Evolutionary conservation across 2,888 invertebrate species (phyloP), one percentile per base, ranked within the genome.

Genomic region (Andrena camellia): DNA sequence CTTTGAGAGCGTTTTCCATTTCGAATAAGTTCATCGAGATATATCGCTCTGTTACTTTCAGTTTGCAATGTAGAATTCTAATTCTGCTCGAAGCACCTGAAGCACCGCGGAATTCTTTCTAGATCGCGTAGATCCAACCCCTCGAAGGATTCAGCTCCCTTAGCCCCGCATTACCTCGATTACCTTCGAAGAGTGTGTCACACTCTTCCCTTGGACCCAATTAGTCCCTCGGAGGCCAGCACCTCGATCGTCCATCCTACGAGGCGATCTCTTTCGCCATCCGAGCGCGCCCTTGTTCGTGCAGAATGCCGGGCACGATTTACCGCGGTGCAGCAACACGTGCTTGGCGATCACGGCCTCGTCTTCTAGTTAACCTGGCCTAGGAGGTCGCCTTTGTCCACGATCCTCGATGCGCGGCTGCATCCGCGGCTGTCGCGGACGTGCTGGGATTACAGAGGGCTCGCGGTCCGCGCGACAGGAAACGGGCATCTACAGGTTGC

Each of bases 401-500:
- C 71, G 71, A 71, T 74, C 59, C 71, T 69, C 84, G 80, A 69
- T 71, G 77, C 68, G 77, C 76, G 77, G 67, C 70, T 77, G 68
- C 87, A 76, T 85, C 75, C 83, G 78, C 69, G 81, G 52, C 67
- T 29, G 68, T 50, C 54, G 48, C 50, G 81, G 13, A 88, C 88
- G 88, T 88, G 87, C 73, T 29, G 8, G 60, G 86, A 57, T 77
- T 86, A 72, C 75, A 31, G 83, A 80, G 33, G 23, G 60, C 6
- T 23, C 81, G 50, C 50, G 64, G 52, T 48, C 48, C 35, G 50
- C 35, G 64, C 66, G 60, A 71, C 63, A 62, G 59, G 78, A 69
- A 71, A 77, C 71, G 72, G 75, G 81, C 85, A 89, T 91, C 92
- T 91, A 92, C 92, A 91, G 91, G 91, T 92, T 92, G 92, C 87